Conservation (phyloP, 2,888 invertebrate species). For the Platycheirus rosarum region DNA sequence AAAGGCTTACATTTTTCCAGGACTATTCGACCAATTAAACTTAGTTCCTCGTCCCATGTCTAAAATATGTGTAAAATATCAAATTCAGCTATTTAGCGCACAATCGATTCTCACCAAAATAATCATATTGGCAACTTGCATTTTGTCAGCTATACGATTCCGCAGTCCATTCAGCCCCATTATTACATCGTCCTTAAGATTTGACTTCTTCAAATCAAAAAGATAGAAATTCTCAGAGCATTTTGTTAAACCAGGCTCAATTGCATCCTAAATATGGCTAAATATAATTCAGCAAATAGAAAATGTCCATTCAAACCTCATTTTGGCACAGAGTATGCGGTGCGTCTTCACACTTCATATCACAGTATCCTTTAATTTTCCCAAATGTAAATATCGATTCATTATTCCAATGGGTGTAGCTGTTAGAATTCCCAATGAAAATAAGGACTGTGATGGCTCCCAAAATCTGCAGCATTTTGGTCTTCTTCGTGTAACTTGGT, state of each 20-base stretch:
- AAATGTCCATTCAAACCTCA: slow-evolving; percentile 3
- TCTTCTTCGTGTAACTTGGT: slow-evolving; percentile 12
- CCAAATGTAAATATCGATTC: slow-evolving; percentile 57
- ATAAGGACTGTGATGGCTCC: slow-evolving; percentile 38
- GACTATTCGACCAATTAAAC: slow-evolving; percentile 63
- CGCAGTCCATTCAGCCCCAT: slow-evolving; percentile 75
- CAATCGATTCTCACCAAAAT: slow-evolving; percentile 55
- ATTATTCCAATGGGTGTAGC: slow-evolving; percentile 19
- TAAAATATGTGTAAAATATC: slow-evolving; percentile 5
- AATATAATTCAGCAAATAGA: slow-evolving; percentile 11
- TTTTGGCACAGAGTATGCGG: slow-evolving; percentile 65
- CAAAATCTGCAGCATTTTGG: slow-evolving; percentile 25
- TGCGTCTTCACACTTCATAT: slow-evolving; percentile 45
- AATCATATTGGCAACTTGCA: slow-evolving; percentile 74
- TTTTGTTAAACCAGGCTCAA: neutral
- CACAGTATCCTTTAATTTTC: slow-evolving; percentile 48
- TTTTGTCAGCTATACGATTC: slow-evolving; percentile 74
- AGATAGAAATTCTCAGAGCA: slow-evolving; percentile 27
- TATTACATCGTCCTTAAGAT: slow-evolving; percentile 28
- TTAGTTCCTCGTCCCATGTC: slow-evolving; percentile 69
- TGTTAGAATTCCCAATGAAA: slow-evolving; percentile 20
- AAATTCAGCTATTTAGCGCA: neutral
- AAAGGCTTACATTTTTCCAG: slow-evolving; percentile 43
- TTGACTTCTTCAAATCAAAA: neutral
- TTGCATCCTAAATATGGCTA: neutral